A percentile compares a stretch with the other conserved stretches of the same genome.
phyloP scores from a whole-genome alignment of 2,113 vertebrate genomes.

The Ophthalmolycus amberensis region DNA sequence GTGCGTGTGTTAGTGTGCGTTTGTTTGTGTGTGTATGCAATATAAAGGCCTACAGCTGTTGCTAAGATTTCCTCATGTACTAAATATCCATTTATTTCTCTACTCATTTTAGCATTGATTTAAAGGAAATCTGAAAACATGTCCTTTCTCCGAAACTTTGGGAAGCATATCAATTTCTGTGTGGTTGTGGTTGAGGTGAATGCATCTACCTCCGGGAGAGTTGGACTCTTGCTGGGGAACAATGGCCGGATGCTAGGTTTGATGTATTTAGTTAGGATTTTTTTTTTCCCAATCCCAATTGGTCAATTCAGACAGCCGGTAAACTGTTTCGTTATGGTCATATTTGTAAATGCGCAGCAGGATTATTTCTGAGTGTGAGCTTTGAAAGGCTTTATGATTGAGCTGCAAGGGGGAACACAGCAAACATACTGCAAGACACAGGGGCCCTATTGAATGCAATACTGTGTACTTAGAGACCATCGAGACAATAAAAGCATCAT shows the following conservation, averaged over 20 bases:
- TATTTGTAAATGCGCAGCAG: conserved; percentile 65
- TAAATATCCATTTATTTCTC: conserved; percentile 18
- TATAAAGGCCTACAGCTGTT: conserved; percentile 49
- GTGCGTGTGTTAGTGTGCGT: conserved; percentile 37
- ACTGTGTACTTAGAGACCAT: conserved; percentile 54
- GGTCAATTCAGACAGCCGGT: conserved; percentile 55
- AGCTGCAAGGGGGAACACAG: conserved; percentile 53
- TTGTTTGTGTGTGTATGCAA: conserved; percentile 14
- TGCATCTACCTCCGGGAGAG: conserved; percentile 37
- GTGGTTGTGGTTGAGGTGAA: conserved; percentile 24
- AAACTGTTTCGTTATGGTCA: conserved; percentile 60
- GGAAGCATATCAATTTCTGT: conserved; percentile 8
- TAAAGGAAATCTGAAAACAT: conserved; percentile 16
- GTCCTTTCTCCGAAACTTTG: conserved; percentile 24
- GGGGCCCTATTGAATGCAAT: conserved; percentile 43
- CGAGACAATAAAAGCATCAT: conserved; percentile 63
- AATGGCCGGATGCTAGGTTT: conserved; percentile 54
- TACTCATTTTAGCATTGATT: neutral
- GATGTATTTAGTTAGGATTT: conserved; percentile 2
- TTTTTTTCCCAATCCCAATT: conserved; percentile 29
- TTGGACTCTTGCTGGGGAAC: conserved; percentile 36
- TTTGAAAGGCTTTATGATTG: conserved; percentile 45
- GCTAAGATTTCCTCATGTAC: conserved; percentile 41
- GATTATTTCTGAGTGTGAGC: conserved; percentile 52
- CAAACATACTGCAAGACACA: conserved; percentile 58